These are phyloP conservation scores for Blastomussa wellsi DNA, from an alignment of 92 coral and sea anemone genomes.

Conservation along the genomic window DNA sequence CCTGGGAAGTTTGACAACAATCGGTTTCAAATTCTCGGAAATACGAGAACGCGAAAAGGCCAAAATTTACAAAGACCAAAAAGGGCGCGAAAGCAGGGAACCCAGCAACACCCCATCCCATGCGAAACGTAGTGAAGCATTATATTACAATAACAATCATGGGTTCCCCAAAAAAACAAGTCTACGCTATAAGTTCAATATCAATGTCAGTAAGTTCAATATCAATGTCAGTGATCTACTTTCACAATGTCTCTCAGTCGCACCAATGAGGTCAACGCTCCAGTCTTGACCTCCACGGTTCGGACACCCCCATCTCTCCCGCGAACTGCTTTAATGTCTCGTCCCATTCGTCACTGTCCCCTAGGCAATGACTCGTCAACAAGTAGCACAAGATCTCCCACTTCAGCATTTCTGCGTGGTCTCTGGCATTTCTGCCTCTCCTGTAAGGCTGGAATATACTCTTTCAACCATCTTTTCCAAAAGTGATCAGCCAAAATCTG, in stretches of 20 bases:
- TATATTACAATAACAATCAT: background rate
- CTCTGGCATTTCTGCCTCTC: constrained; percentile 57
- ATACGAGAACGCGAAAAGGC: too few relatives aligned
- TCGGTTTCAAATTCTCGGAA: too few relatives aligned
- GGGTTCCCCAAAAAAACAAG: constrained; percentile 4
- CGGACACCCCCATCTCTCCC: constrained; percentile 52
- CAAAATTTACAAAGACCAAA: too few relatives aligned
- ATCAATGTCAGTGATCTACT: too few relatives aligned
- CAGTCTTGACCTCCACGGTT: constrained; percentile 52
- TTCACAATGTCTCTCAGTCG: background rate
- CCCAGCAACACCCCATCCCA: constrained; percentile 22
- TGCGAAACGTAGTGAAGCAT: constrained; percentile 8
- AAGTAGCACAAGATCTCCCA: constrained; percentile 56
- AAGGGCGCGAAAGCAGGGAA: background rate
- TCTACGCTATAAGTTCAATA: background rate
- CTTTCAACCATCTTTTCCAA: constrained; percentile 65
- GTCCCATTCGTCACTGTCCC: constrained; percentile 46
- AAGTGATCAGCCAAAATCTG: constrained; percentile 58
- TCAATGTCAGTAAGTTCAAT: constrained; percentile 5
- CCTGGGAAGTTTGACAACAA: too few relatives aligned
- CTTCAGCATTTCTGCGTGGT: constrained; percentile 35
- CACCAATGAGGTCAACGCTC: constrained; percentile 7
- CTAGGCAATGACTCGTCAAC: constrained; percentile 33
- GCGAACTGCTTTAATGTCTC: constrained; percentile 6
- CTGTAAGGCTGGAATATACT: constrained; percentile 64